Evolutionary conservation across 2,888 invertebrate genomes (phyloP), one percentile per base, ranked within the genome.

Genomic region (Caenorhabditis sulstoni): DNA sequence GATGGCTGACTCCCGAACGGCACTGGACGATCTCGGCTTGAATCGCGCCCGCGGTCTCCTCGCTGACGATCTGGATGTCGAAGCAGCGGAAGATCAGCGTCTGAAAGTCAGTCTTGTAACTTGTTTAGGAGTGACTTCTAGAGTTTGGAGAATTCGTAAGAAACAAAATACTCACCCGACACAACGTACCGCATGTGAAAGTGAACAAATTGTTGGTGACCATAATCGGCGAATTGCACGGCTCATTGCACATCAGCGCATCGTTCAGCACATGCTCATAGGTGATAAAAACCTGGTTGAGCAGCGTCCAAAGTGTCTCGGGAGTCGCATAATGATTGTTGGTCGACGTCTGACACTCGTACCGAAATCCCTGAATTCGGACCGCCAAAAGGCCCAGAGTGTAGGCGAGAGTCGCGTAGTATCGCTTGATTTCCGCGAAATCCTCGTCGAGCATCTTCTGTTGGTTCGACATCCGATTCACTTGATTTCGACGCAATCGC

Each of bases 131-230:
- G n/a, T n/a, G n/a, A n/a, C n/a, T n/a, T n/a, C n/a, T n/a, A n/a
- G n/a, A n/a, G n/a, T n/a, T n/a, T n/a, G n/a, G n/a, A n/a, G 7
- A 29, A 29, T 29, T 29, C 29, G 29, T 3, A 29, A 29, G 7
- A 29, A 29, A 29, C 7, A 3, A 5, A 29, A 29, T 29, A 29
- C 74, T 64, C 23, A 80, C 80, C 52, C 53, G 58, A 35, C 59
- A 70, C 11, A 80, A 50, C 3, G 76, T 71, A 22, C 50, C 53
- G 16, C 81, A 85, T 11, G 76, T 79, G 59, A 83, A 84, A 12
- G 84, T 79, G 70, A 86, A 89, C 14, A 88, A 75, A 57, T 88
- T 89, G 68, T 89, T 88, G 3, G 88, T 88, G 52, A 89, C 89
- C 53, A 89, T 71, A 39, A 89, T 89, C 18, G 89, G 79, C 29